Evolutionary conservation across 2,888 invertebrate genomes (phyloP).

Genomic region (Octodonta nipae): DNA sequence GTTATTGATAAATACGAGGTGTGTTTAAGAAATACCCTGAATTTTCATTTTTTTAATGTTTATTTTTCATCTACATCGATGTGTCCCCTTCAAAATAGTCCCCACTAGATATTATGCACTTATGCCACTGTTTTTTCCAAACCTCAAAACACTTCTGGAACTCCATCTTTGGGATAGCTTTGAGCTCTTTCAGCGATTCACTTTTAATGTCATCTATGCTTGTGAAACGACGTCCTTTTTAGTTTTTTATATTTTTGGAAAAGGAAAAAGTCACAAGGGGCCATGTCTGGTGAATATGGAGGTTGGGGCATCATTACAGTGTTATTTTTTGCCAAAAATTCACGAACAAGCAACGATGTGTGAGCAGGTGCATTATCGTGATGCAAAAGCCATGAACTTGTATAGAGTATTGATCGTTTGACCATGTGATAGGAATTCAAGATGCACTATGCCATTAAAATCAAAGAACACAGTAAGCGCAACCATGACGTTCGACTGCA

Average conservation of each 20-base stretch:
- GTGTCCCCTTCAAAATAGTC: slow-evolving; percentile 7
- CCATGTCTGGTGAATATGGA: slow-evolving; percentile 8
- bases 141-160: slow-evolving; percentile 7
- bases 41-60: no score
- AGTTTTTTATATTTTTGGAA: slow-evolving; percentile 3
- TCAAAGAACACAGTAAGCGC: slow-evolving; percentile 13
- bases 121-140: slow-evolving; percentile 4
- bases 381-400: slow-evolving; percentile 11
- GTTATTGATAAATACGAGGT: no score
- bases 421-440: slow-evolving; percentile 11
- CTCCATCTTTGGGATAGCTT: slow-evolving; percentile 3
- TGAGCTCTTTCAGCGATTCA: slow-evolving; percentile 6
- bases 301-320: slow-evolving; percentile 5
- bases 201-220: no score
- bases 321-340: slow-evolving; percentile 5
- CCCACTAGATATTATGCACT: slow-evolving; percentile 2
- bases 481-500: slow-evolving; percentile 11
- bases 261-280: slow-evolving; percentile 5
- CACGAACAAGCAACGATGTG: not conserved
- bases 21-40: no score
- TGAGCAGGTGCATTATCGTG: slow-evolving; percentile 8
- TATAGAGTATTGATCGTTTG: slow-evolving; percentile 11
- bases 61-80: no score
- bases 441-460: slow-evolving; percentile 13
- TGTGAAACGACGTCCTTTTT: slow-evolving; percentile 3